phyloP scores from a whole-genome alignment of 2,888 invertebrate genomes.

The Microplitis deprimator region DNA sequence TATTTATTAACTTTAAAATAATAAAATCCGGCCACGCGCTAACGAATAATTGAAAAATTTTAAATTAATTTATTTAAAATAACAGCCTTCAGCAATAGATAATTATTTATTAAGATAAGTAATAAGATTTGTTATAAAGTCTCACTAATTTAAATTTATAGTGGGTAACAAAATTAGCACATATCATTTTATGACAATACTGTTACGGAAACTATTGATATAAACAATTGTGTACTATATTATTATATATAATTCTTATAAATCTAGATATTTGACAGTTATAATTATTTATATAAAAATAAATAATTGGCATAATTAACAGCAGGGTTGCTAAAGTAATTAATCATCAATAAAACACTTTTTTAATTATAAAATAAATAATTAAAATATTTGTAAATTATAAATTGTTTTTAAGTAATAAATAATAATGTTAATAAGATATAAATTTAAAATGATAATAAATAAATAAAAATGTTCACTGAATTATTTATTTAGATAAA shows the following conservation, averaged over 20 bases:
- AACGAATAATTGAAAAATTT: background rate
- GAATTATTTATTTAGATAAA: no score
- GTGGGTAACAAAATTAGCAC: constrained; percentile 2
- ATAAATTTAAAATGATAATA: no score
- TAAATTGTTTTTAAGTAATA: no score
- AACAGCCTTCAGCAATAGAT: constrained; percentile 7
- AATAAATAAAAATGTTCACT: no score
- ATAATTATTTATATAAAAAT: no score
- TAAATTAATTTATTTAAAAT: background rate
- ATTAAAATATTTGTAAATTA: no score
- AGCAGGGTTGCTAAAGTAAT: no score
- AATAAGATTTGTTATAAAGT: background rate
- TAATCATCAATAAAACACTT: no score
- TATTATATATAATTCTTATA: background rate
- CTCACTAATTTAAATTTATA: background rate
- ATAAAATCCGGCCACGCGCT: background rate
- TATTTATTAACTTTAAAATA: background rate
- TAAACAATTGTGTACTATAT: background rate
- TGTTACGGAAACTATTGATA: background rate
- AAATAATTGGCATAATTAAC: no score
- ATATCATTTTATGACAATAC: constrained; percentile 6
- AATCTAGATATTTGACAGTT: no score
- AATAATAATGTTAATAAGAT: no score
- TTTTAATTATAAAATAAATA: no score
- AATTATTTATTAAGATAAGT: background rate